Percentiles rank a stretch among this genome's conserved stretches.
These are phyloP conservation scores for Collichthys lucidus DNA, from an alignment of 2,113 vertebrate species.

Conservation along the genomic window DNA sequence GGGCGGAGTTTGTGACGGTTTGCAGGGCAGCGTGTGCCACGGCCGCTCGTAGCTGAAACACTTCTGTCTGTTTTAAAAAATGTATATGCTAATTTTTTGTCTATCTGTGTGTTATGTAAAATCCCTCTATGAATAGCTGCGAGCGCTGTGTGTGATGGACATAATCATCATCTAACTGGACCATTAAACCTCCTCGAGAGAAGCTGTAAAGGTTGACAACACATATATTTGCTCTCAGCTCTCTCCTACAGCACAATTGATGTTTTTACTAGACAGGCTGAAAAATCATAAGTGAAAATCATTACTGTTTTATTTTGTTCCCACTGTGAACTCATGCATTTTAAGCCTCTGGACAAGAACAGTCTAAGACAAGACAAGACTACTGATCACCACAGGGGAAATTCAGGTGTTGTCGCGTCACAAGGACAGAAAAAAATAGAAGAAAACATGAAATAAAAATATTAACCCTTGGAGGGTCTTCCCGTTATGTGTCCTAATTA, in stretches of 20 bases:
- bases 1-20: neutral
- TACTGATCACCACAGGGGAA: neutral
- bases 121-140: conserved; percentile 5
- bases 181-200: conserved; percentile 20
- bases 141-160: neutral
- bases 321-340: neutral
- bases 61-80: neutral
- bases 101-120: neutral
- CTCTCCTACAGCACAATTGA: neutral
- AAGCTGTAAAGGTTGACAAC: conserved; percentile 7
- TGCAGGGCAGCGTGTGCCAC: neutral
- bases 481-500: too few species aligned
- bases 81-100: neutral
- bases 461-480: too few species aligned
- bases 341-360: too few species aligned
- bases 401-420: neutral
- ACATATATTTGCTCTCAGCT: conserved; percentile 5
- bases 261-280: neutral
- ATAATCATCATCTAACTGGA: conserved; percentile 23
- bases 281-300: neutral
- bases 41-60: neutral
- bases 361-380: neutral
- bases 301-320: neutral
- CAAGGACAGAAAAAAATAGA: neutral
- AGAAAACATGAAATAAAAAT: neutral